A percentile compares a stretch with the other conserved stretches of the same genome.
Conservation (phyloP, 2,113 vertebrate genomes). For the Hymenochirus boettgeri region DNA sequence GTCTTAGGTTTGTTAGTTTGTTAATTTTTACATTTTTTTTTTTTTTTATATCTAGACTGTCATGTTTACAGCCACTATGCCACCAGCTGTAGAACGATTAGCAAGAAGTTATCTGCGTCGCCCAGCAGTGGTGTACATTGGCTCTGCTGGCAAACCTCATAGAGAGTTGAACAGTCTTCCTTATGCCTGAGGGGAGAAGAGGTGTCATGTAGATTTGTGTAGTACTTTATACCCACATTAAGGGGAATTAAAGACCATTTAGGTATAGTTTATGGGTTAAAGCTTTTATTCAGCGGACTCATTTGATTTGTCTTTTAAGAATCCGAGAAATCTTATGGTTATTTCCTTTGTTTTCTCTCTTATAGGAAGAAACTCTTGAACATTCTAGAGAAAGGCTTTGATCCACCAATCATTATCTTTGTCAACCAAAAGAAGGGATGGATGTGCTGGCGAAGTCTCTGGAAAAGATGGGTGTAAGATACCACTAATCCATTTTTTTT, state of each 20-base stretch:
- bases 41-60: conserved; percentile 71
- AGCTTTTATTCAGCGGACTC: too few relatives aligned
- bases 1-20: too few relatives aligned
- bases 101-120: conserved; percentile 92
- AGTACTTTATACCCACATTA: too few relatives aligned
- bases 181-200: conserved; percentile 95
- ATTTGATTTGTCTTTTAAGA: too few relatives aligned
- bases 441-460: conserved; percentile 95
- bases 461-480: conserved; percentile 89
- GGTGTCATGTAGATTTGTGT: conserved; percentile 57
- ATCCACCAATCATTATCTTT: conserved; percentile 97
- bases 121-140: conserved; percentile 94
- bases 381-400: conserved; percentile 87
- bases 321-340: too few relatives aligned
- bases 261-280: too few relatives aligned
- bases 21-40: too few relatives aligned
- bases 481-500: too few relatives aligned
- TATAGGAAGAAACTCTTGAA: conserved; percentile 91
- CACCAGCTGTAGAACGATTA: conserved; percentile 86
- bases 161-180: conserved; percentile 96
- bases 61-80: conserved; percentile 98
- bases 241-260: too few relatives aligned
- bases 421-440: conserved; percentile 99
- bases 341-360: not conserved
- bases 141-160: conserved; percentile 93